Conservation (phyloP, 2,888 invertebrate species). For the Papilio protenor region DNA sequence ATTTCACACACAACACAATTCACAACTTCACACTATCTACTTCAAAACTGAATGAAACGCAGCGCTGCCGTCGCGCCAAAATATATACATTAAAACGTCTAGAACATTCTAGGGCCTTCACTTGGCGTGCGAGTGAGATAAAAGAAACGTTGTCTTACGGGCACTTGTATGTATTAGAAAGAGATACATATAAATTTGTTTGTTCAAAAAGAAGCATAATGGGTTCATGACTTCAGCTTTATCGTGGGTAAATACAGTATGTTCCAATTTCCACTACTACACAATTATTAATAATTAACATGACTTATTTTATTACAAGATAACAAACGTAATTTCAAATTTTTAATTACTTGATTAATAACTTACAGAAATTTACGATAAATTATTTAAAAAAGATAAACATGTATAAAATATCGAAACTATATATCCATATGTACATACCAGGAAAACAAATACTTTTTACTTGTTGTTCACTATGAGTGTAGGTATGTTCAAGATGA, state of each 20-base stretch:
- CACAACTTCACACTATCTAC: slow-evolving; percentile 73
- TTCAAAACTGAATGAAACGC: slow-evolving; percentile 83
- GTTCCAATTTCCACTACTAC: slow-evolving; percentile 49
- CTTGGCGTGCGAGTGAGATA: slow-evolving; percentile 63
- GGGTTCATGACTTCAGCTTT: slow-evolving; percentile 51
- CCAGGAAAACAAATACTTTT: too few species aligned
- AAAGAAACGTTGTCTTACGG: slow-evolving; percentile 50
- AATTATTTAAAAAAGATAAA: background rate
- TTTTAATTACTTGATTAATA: background rate
- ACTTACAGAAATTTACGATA: background rate
- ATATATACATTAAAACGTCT: slow-evolving; percentile 87
- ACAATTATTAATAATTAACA: background rate
- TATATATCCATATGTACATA: too few species aligned
- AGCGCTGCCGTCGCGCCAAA: slow-evolving; percentile 83
- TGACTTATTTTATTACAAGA: background rate
- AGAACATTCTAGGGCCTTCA: slow-evolving; percentile 87
- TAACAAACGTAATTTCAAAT: background rate
- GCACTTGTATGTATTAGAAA: slow-evolving; percentile 55
- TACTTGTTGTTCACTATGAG: too few species aligned
- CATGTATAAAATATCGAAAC: background rate
- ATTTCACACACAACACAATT: slow-evolving; percentile 67
- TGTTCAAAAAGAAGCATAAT: slow-evolving; percentile 60
- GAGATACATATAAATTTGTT: slow-evolving; percentile 75
- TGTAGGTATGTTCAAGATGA: too few species aligned
- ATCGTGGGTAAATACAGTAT: slow-evolving; percentile 53